These are phyloP conservation scores for Apodemia mormo DNA, from an alignment of 2,888 invertebrate genomes.

Conservation along the genomic window DNA sequence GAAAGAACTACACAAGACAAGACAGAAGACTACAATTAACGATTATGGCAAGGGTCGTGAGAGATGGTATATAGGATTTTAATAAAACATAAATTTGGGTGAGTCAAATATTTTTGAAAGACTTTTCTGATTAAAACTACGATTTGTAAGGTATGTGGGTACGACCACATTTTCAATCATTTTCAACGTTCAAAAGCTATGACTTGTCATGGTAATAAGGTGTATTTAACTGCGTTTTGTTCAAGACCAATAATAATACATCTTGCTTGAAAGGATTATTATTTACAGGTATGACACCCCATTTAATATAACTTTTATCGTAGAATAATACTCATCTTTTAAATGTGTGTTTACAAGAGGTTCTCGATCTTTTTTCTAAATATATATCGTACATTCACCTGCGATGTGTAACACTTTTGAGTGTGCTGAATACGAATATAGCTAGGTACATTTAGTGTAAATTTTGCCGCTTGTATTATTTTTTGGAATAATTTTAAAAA, in stretches of 20 bases:
- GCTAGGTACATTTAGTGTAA: constrained; percentile 34
- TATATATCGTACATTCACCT: constrained; percentile 53
- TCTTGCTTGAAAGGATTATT: constrained; percentile 16
- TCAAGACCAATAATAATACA: constrained; percentile 20
- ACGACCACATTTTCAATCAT: neutral
- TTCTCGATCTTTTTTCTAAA: constrained; percentile 44
- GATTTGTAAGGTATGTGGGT: neutral
- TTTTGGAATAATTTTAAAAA: neutral
- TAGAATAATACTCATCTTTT: neutral
- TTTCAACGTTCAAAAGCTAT: neutral
- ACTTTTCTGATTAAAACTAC: neutral
- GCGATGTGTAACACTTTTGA: constrained; percentile 48
- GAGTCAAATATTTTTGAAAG: neutral
- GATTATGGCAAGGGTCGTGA: constrained; percentile 14
- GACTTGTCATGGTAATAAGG: constrained; percentile 3
- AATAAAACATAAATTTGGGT: neutral
- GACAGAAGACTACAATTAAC: neutral
- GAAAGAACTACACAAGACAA: too few relatives aligned
- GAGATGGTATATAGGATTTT: constrained; percentile 3
- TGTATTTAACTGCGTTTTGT: constrained; percentile 20
- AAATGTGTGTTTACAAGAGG: constrained; percentile 1
- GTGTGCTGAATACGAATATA: constrained; percentile 48
- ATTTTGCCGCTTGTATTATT: constrained; percentile 1
- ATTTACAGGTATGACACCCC: constrained; percentile 17
- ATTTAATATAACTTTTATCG: constrained; percentile 3